A percentile compares a stretch with the other conserved stretches of the same genome.
These are phyloP conservation scores for Drosophila meridiana DNA, from an alignment of 2,888 invertebrate genomes.

Conservation along the genomic window DNA sequence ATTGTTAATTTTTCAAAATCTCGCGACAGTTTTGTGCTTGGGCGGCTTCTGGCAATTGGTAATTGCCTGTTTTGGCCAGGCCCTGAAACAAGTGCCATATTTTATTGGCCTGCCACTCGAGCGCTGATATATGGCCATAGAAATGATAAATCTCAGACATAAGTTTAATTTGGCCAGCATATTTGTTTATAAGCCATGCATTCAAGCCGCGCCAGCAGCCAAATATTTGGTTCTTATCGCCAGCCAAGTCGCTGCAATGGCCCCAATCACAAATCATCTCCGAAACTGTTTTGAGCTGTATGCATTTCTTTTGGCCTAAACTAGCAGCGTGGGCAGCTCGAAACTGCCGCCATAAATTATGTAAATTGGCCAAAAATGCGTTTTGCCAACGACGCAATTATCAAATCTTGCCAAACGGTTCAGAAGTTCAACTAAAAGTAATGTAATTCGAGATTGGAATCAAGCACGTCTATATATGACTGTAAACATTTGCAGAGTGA, in stretches of 20 bases:
- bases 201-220: slow-evolving; percentile 48
- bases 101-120: slow-evolving; percentile 77
- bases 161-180: slow-evolving; percentile 64
- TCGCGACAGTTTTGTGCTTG: slow-evolving; percentile 74
- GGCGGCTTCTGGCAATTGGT: slow-evolving; percentile 54
- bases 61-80: slow-evolving; percentile 69
- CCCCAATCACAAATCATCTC: slow-evolving; percentile 78
- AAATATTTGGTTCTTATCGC: slow-evolving; percentile 46
- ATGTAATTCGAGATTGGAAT: slow-evolving; percentile 18
- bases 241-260: slow-evolving; percentile 52
- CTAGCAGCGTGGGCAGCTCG: slow-evolving; percentile 39
- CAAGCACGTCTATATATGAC: neutral
- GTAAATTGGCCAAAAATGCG: slow-evolving; percentile 63
- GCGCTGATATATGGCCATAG: slow-evolving; percentile 64
- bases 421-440: neutral
- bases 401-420: slow-evolving; percentile 20
- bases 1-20: slow-evolving; percentile 78
- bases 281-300: slow-evolving; percentile 51
- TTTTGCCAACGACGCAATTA: slow-evolving; percentile 54
- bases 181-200: slow-evolving; percentile 43
- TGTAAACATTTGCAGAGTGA: neutral
- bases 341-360: slow-evolving; percentile 68
- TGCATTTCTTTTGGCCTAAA: slow-evolving; percentile 51
- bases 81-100: slow-evolving; percentile 76
- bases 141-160: slow-evolving; percentile 75